Evolutionary conservation across 2,888 invertebrate species (phyloP).

Genomic region (Euclidia mi): DNA sequence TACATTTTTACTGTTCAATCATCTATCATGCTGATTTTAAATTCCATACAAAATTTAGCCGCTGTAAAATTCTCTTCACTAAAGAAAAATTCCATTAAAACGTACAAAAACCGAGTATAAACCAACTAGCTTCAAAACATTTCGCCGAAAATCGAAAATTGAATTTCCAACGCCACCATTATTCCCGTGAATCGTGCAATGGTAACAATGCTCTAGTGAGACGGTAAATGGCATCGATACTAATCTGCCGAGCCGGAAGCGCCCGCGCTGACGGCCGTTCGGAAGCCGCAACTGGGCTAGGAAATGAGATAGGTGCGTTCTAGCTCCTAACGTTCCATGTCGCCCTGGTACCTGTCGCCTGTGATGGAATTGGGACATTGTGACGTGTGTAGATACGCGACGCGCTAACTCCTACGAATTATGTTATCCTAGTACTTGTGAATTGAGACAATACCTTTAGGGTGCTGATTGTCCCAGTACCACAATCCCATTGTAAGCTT

Average conservation of each 20-base stretch:
- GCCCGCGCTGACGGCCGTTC: conserved; percentile 84
- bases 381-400: conserved; percentile 38
- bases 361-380: conserved; percentile 58
- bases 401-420: conserved; percentile 13
- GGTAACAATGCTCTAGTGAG: conserved; percentile 80
- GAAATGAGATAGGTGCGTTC: conserved; percentile 88
- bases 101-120: conserved; percentile 1
- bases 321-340: conserved; percentile 75
- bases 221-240: conserved; percentile 87
- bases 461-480: conserved; percentile 12
- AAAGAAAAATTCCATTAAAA: no score
- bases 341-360: conserved; percentile 52
- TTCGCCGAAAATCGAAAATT: conserved; percentile 45
- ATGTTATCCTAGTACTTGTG: conserved; percentile 21
- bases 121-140: conserved; percentile 12
- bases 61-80: no score
- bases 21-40: no score
- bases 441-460: conserved; percentile 16
- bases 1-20: no score
- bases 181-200: conserved; percentile 73
- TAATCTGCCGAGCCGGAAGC: conserved; percentile 88
- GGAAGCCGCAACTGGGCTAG: conserved; percentile 89
- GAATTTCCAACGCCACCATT: conserved; percentile 42
- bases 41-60: no score
- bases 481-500: conserved; percentile 46